These are phyloP conservation scores for Acrobasis suavella DNA, from an alignment of 2,888 invertebrate species.

Conservation along the genomic window DNA sequence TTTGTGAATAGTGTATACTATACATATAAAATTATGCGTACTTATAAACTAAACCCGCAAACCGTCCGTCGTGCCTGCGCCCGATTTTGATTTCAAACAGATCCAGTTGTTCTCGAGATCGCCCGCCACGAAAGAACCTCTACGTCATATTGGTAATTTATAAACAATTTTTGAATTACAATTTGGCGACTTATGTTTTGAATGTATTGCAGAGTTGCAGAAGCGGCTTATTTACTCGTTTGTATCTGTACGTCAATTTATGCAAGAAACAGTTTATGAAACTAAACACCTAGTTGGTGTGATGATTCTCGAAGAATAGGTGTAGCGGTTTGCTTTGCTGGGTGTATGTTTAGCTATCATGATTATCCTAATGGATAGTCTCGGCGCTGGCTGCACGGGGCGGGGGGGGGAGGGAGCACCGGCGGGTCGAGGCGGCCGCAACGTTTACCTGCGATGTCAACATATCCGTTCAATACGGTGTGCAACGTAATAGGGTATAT, in stretches of 20 bases:
- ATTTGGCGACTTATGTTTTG: too few species aligned
- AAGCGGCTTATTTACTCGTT: not conserved
- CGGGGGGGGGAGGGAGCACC: too few species aligned
- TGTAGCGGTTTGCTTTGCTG: too few species aligned
- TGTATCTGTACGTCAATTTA: too few species aligned
- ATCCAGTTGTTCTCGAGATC: not conserved
- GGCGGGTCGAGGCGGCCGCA: too few species aligned
- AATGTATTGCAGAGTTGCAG: not conserved
- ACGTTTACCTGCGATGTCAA: too few species aligned
- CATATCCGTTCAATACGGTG: too few species aligned
- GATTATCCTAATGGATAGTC: not conserved
- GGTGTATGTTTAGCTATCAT: not conserved
- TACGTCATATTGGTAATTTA: not conserved
- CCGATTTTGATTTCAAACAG: not conserved
- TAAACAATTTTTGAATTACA: too few species aligned
- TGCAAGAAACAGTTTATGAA: too few species aligned
- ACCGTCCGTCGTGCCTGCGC: not conserved
- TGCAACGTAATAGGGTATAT: too few species aligned
- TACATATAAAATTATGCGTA: conserved; percentile 31
- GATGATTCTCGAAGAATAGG: not conserved
- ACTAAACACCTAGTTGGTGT: not conserved
- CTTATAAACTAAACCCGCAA: conserved; percentile 1
- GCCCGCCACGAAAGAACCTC: not conserved
- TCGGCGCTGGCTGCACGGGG: too few species aligned
- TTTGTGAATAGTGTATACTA: conserved; percentile 43